These are phyloP conservation scores for Mesorhabditis belari DNA, from an alignment of 2,888 invertebrate species.

Conservation along the genomic window DNA sequence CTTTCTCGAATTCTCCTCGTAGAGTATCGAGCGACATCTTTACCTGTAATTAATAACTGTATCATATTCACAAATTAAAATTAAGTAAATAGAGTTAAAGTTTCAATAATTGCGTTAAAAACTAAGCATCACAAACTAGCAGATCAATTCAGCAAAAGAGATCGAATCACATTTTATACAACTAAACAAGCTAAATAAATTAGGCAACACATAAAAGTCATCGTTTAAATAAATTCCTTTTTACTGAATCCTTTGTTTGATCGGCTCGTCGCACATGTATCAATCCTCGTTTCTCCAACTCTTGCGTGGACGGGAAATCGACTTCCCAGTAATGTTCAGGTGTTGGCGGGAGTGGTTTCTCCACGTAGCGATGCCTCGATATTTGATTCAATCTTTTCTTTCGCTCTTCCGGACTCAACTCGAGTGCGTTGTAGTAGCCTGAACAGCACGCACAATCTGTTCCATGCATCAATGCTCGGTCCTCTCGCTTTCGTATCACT, in stretches of 20 bases:
- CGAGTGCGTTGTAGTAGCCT: conserved; percentile 35
- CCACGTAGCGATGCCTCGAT: conserved; percentile 31
- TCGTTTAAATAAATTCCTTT: too few species aligned
- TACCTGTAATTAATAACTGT: too few species aligned
- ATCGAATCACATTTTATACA: too few species aligned
- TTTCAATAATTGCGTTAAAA: too few species aligned
- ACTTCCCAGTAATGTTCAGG: conserved; percentile 40
- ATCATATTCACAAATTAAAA: too few species aligned
- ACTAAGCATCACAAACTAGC: too few species aligned
- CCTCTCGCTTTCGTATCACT: conserved; percentile 10
- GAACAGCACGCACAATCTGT: conserved; percentile 31
- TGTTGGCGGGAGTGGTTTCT: conserved; percentile 28
- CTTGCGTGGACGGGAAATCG: not conserved
- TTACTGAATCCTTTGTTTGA: too few species aligned
- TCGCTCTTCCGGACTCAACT: conserved; percentile 20
- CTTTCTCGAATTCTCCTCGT: conserved; percentile 38
- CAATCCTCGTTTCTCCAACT: not conserved
- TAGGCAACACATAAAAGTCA: too few species aligned
- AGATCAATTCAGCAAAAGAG: too few species aligned
- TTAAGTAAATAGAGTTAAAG: too few species aligned
- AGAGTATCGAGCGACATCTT: conserved; percentile 9
- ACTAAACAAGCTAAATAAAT: too few species aligned
- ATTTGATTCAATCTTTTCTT: conserved; percentile 32
- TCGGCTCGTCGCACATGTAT: too few species aligned
- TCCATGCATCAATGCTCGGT: conserved; percentile 22